Conservation (phyloP, 2,797 vertebrate genomes). For the Falco peregrinus region DNA sequence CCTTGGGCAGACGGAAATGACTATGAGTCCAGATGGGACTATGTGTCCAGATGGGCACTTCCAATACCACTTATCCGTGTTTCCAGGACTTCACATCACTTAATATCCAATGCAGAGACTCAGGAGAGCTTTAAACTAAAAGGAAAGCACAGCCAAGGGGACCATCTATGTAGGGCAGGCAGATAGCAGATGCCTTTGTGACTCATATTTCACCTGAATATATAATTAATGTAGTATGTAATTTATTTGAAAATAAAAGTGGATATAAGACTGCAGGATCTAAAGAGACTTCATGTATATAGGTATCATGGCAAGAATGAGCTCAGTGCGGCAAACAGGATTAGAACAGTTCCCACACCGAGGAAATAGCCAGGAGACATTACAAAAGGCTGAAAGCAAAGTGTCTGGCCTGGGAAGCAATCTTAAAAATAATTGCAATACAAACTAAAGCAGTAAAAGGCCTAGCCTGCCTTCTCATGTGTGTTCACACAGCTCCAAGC, state of each 20-base stretch:
- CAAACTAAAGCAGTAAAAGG: neutral
- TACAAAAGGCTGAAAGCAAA: neutral
- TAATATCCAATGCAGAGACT: neutral
- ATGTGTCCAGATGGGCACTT: neutral
- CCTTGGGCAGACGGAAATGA: neutral
- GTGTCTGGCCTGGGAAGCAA: neutral
- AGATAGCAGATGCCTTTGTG: neutral
- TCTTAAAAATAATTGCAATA: constrained; percentile 18
- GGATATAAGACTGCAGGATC: neutral
- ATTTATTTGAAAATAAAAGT: constrained; percentile 47
- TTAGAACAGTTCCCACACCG: constrained; percentile 23
- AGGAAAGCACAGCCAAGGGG: neutral
- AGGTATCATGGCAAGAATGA: neutral
- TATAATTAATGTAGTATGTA: constrained; percentile 16
- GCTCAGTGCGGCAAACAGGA: neutral
- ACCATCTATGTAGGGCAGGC: neutral
- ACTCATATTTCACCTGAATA: constrained; percentile 37
- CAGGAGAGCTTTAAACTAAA: constrained; percentile 1
- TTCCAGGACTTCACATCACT: neutral
- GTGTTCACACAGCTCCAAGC: neutral
- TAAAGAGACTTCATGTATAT: neutral
- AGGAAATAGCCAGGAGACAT: constrained; percentile 28
- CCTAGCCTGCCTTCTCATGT: neutral
- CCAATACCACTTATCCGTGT: neutral
- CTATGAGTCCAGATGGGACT: neutral